phyloP scores from a whole-genome alignment of 2,797 vertebrate species.

The Pristis pectinata region DNA sequence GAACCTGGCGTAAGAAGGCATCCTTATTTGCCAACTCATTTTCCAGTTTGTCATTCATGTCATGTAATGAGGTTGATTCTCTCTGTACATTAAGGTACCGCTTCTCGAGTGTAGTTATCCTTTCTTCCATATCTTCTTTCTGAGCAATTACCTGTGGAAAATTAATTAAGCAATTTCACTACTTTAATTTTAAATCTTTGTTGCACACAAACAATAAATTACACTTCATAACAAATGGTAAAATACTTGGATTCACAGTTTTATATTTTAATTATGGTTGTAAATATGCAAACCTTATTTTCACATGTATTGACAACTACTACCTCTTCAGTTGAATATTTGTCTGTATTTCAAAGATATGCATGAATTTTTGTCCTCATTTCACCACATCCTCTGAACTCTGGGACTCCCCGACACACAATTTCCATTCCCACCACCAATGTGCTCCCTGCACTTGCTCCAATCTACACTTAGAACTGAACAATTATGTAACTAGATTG shows the following conservation, averaged over 20 bases:
- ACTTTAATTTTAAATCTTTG: not conserved
- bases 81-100: conserved; percentile 97
- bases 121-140: conserved; percentile 98
- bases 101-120: conserved; percentile 93
- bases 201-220: not conserved
- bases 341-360: not conserved
- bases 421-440: not conserved
- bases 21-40: conserved; percentile 97
- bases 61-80: conserved; percentile 95
- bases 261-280: not conserved
- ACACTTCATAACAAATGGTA: not conserved
- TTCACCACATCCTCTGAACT: not conserved
- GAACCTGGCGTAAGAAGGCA: conserved; percentile 91
- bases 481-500: not conserved
- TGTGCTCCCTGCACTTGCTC: not conserved
- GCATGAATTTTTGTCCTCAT: not conserved
- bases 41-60: conserved; percentile 98
- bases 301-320: not conserved
- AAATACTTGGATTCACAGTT: not conserved
- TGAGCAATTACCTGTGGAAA: conserved; percentile 85
- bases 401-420: not conserved
- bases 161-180: conserved; percentile 32
- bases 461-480: no score
- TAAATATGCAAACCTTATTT: not conserved
- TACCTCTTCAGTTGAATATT: not conserved